Conservation (phyloP, 2,888 invertebrate genomes). For the Dendrolimus houi region DNA sequence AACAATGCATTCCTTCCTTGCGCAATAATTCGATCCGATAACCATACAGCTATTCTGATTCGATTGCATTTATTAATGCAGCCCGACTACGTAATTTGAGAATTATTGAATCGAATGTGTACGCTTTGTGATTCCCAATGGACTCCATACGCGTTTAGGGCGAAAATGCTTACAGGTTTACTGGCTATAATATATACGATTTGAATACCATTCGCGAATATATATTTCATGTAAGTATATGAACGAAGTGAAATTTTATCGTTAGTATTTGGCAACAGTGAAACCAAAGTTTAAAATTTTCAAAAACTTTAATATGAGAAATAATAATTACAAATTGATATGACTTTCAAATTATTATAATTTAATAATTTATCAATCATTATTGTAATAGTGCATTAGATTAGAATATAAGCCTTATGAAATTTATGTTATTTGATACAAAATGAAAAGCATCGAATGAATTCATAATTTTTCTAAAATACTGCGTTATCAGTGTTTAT, state of each 20-base stretch:
- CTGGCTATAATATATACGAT: not conserved
- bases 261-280: no score
- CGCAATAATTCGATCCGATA: not conserved
- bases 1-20: not conserved
- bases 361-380: no score
- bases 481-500: no score
- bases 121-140: conserved; percentile 7
- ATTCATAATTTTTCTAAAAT: no score
- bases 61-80: not conserved
- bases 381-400: no score
- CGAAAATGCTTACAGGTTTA: not conserved
- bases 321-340: no score
- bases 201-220: not conserved
- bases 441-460: no score
- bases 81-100: conserved; percentile 1
- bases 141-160: not conserved
- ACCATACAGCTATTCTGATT: not conserved
- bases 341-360: no score
- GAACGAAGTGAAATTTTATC: conserved; percentile 4
- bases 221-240: not conserved
- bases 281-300: no score
- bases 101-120: conserved; percentile 6
- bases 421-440: no score
- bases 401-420: no score
- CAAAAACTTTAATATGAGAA: no score